These are phyloP conservation scores for Pseudochromis fuscus DNA, from an alignment of 2,797 vertebrate genomes.

Conservation along the genomic window DNA sequence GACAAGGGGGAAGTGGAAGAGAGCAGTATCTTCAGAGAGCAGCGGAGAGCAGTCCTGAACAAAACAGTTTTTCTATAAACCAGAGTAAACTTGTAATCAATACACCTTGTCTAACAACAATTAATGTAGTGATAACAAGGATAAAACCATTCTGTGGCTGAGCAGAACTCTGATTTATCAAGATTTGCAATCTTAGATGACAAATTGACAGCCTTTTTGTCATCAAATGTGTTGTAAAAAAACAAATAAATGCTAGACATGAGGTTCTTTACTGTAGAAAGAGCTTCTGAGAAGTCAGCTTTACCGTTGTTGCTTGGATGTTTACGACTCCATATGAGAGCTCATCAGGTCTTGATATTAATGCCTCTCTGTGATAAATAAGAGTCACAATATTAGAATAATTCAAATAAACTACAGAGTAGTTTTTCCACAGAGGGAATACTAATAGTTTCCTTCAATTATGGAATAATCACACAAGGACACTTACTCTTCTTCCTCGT, in stretches of 20 bases:
- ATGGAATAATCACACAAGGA: neutral
- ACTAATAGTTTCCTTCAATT: neutral
- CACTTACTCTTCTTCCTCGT: conserved; percentile 97
- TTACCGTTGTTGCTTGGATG: conserved; percentile 95
- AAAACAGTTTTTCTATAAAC: neutral
- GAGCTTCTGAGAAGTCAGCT: neutral
- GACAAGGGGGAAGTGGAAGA: neutral
- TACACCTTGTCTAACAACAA: conserved; percentile 2
- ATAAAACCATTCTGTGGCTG: neutral
- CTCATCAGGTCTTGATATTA: conserved; percentile 90
- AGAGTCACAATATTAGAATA: conserved; percentile 19
- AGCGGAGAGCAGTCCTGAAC: neutral
- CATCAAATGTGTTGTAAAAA: neutral
- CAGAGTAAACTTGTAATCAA: neutral
- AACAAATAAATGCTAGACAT: neutral
- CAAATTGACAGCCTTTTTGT: neutral
- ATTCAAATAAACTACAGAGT: neutral
- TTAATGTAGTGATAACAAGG: neutral
- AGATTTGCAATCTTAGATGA: neutral
- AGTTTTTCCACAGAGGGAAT: neutral
- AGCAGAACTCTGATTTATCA: conserved; percentile 3
- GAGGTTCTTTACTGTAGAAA: neutral
- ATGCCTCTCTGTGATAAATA: conserved; percentile 88
- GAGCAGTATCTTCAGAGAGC: neutral
- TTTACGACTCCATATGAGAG: conserved; percentile 92